A percentile compares a stretch with the other conserved stretches of the same genome.
These are phyloP conservation scores for Pantelozetes paolii DNA, from an alignment of 2,888 invertebrate species.

Conservation along the genomic window DNA sequence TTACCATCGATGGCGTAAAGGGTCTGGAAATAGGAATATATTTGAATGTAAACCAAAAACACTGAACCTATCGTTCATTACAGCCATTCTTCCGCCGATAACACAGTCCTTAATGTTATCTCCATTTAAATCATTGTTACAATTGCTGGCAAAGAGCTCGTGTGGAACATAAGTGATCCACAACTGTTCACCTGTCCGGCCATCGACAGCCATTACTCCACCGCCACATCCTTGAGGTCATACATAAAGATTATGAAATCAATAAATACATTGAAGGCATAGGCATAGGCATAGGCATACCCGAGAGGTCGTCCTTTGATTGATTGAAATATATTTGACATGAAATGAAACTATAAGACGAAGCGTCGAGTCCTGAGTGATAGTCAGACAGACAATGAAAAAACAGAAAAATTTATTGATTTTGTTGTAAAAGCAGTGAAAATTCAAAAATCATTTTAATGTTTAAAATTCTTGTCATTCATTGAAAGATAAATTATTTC, in stretches of 20 bases:
- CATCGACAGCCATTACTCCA: conserved; percentile 71
- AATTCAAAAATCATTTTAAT: no score
- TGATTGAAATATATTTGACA: conserved; percentile 62
- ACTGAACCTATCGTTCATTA: conserved; percentile 52
- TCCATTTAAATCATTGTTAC: conserved; percentile 65
- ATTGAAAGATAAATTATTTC: no score
- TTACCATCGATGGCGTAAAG: conserved; percentile 43
- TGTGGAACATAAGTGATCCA: conserved; percentile 71
- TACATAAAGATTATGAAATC: neutral
- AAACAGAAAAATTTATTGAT: neutral
- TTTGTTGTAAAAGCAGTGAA: no score
- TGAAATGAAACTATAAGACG: conserved; percentile 56
- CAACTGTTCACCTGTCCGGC: conserved; percentile 64
- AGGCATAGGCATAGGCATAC: neutral
- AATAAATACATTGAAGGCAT: neutral
- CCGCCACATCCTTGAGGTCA: conserved; percentile 61
- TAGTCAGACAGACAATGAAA: no score
- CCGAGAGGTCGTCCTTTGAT: conserved; percentile 36
- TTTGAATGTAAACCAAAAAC: neutral
- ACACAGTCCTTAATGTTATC: conserved; percentile 69
- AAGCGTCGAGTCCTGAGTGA: conserved; percentile 55
- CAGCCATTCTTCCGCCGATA: conserved; percentile 67
- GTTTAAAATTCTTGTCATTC: no score
- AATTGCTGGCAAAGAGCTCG: conserved; percentile 68
- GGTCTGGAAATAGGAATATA: conserved; percentile 48